Percentiles rank a stretch among this genome's conserved stretches.
phyloP scores from a whole-genome alignment of 2,888 invertebrate genomes.

The Caenorhabditis becei region DNA sequence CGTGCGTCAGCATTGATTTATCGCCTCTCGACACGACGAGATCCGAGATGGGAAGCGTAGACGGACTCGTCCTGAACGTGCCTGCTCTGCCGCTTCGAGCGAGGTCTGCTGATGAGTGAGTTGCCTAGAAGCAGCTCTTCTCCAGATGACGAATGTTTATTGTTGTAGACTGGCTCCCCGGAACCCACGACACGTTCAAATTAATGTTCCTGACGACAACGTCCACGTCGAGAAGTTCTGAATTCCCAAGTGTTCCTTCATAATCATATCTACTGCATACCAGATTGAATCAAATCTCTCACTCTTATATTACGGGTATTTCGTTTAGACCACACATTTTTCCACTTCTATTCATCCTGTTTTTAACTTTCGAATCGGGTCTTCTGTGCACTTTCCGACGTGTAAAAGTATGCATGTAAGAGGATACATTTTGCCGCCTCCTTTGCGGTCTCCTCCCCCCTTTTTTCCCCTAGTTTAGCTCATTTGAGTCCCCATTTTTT shows the following conservation, averaged over 20 bases:
- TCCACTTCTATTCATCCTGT: neutral
- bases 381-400: slow-evolving; percentile 41
- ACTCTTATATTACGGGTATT: slow-evolving; percentile 36
- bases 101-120: slow-evolving; percentile 40
- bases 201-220: slow-evolving; percentile 46
- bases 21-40: slow-evolving; percentile 29
- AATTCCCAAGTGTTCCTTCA: neutral
- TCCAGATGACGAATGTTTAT: neutral
- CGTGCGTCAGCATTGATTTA: slow-evolving; percentile 49
- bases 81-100: slow-evolving; percentile 25
- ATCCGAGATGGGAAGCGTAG: slow-evolving; percentile 40
- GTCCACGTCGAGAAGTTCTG: slow-evolving; percentile 50
- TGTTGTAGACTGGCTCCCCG: slow-evolving; percentile 15
- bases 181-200: slow-evolving; percentile 40
- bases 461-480: slow-evolving; percentile 34
- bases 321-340: slow-evolving; percentile 23
- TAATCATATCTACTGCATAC: slow-evolving; percentile 25
- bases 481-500: slow-evolving; percentile 15
- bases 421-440: slow-evolving; percentile 55
- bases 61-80: slow-evolving; percentile 38
- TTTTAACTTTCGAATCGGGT: slow-evolving; percentile 44
- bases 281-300: slow-evolving; percentile 40
- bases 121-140: neutral
- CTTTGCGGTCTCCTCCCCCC: slow-evolving; percentile 19
- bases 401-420: slow-evolving; percentile 58